These are phyloP conservation scores for Channallabes apus DNA, from an alignment of 2,797 vertebrate genomes.

Conservation along the genomic window DNA sequence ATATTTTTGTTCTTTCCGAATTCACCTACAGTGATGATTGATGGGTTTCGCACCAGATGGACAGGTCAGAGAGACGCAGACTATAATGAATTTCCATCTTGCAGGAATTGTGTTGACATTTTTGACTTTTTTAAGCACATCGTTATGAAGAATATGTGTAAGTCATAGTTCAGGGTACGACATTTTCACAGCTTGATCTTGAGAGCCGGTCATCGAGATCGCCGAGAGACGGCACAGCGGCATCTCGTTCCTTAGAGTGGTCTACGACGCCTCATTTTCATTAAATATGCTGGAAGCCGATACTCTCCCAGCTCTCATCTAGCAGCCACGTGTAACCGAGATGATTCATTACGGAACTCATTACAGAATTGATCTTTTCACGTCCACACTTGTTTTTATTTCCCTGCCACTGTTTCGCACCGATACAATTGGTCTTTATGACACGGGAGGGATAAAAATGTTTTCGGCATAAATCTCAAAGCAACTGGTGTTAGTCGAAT, in stretches of 20 bases:
- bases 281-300: conserved; percentile 39
- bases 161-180: not conserved
- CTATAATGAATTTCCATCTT: not conserved
- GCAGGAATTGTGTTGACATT: not conserved
- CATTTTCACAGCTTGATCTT: not conserved
- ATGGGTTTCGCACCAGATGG: not conserved
- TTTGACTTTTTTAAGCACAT: not conserved
- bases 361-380: conserved; percentile 33
- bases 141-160: not conserved
- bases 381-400: conserved; percentile 20
- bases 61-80: not conserved
- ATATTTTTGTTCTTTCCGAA: not conserved
- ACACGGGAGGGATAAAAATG: conserved; percentile 10
- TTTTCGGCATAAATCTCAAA: not conserved
- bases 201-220: conserved; percentile 19
- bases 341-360: conserved; percentile 38
- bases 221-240: not conserved
- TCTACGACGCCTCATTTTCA: conserved; percentile 27
- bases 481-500: conserved; percentile 4
- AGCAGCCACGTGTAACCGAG: conserved; percentile 31
- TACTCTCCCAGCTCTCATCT: conserved; percentile 44
- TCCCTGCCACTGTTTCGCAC: conserved; percentile 10
- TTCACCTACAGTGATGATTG: not conserved
- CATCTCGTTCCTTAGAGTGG: conserved; percentile 33
- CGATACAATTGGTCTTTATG: conserved; percentile 4